These are phyloP conservation scores for Allophyes oxyacanthae DNA, from an alignment of 2,888 invertebrate genomes.

Conservation along the genomic window DNA sequence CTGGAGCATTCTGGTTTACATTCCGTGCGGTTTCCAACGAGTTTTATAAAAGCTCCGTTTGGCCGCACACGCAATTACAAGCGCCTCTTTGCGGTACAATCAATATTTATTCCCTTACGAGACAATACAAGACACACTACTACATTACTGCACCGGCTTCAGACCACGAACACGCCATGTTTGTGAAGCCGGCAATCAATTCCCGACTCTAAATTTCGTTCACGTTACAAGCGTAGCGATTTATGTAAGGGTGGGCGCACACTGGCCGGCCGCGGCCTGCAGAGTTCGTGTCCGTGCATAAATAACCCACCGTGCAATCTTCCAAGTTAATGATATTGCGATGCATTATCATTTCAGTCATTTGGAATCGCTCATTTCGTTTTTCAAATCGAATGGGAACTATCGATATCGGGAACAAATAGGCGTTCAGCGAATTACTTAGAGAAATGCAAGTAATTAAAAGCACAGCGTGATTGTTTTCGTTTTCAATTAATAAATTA, in stretches of 20 bases:
- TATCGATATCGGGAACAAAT: slow-evolving; percentile 51
- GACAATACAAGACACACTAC: slow-evolving; percentile 74
- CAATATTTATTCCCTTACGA: slow-evolving; percentile 82
- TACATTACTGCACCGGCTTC: slow-evolving; percentile 73
- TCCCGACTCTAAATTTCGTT: slow-evolving; percentile 59
- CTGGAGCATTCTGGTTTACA: slow-evolving; percentile 87
- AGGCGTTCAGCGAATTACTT: slow-evolving; percentile 51
- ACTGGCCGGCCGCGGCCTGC: slow-evolving; percentile 61
- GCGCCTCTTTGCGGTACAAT: slow-evolving; percentile 84
- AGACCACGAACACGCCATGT: slow-evolving; percentile 54
- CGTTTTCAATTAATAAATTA: slow-evolving; percentile 63
- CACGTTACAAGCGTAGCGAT: slow-evolving; percentile 57
- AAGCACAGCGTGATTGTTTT: slow-evolving; percentile 53
- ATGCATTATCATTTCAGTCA: slow-evolving; percentile 74
- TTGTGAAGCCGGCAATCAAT: slow-evolving; percentile 67
- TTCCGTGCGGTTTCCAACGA: slow-evolving; percentile 88
- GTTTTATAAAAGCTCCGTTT: slow-evolving; percentile 87
- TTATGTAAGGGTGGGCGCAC: slow-evolving; percentile 67
- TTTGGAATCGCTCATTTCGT: slow-evolving; percentile 69
- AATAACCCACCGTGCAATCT: slow-evolving; percentile 76
- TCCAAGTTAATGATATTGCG: slow-evolving; percentile 78
- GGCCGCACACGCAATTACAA: slow-evolving; percentile 87
- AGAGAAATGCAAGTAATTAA: slow-evolving; percentile 50
- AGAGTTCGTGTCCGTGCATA: slow-evolving; percentile 68
- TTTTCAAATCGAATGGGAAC: slow-evolving; percentile 62